Base-by-base conservation (phyloP, 2,797 vertebrate species). In the Eremophila alpestris region DNA sequence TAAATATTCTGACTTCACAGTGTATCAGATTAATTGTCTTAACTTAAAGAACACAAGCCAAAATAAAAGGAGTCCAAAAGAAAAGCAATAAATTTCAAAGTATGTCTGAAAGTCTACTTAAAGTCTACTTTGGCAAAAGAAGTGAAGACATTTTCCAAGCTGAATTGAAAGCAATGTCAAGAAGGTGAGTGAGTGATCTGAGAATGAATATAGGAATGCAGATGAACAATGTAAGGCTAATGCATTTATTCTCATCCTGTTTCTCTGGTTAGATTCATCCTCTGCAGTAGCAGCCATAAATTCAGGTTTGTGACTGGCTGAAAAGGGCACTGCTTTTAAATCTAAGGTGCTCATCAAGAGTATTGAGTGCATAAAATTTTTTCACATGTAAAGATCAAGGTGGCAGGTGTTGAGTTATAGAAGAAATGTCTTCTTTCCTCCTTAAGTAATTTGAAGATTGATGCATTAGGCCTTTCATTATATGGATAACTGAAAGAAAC, bases 271-370 rank as follows among this genome's bases (percentile, higher is more conserved):
- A 79, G 51, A 92, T 83, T 90, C 84, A 56, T 73, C 32, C 21
- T 86, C 48, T 91, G 49, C 43, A 68, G 43, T 43, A 45, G 78
- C 79, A 90, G 69, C 48, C 63, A 92, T 83, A 92, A 92, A 91
- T 93, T 86, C 59, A 81, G 55, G 41, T 83, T 75, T 83, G 58
- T 65, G 65, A 73, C 63, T 90, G 79, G 92, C 84, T 82, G 58
- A 78, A 84, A 95, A 94, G 73, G 65, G 55, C 73, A 92, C 32
- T 5, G 52, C 73, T 93, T 91, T 95, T 90, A 89, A 91, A 90
- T 81, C 51, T 56, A 41, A 67, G 45, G 22, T 85, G 30, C 51
- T 95, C 36, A 83, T 83, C 79, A 78, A 80, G 58, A 62, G 19
- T 70, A 82, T 60, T 92, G 77, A 91, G 89, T 65, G 41, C 6